These are phyloP conservation scores for Melanostoma scalare DNA, from an alignment of 2,888 invertebrate species.

Conservation along the genomic window DNA sequence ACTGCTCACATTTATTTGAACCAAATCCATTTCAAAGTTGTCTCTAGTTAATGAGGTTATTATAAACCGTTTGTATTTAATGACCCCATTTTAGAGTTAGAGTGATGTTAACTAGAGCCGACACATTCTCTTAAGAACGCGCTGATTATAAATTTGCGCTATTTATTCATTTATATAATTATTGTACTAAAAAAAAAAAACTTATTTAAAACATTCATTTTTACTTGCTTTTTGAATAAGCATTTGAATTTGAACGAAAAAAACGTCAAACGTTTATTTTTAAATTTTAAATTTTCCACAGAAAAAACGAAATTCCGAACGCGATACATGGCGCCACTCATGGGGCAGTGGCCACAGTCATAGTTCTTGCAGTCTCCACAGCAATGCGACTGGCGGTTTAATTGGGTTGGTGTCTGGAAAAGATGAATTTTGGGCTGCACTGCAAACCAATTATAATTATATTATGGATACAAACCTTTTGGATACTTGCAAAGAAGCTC, in stretches of 20 bases:
- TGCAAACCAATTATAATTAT: conserved; percentile 95
- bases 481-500: conserved; percentile 90
- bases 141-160: too few relatives aligned
- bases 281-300: conserved; percentile 52
- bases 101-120: too few relatives aligned
- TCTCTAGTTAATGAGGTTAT: too few relatives aligned
- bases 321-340: conserved; percentile 88
- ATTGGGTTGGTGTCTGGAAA: conserved; percentile 82
- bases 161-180: too few relatives aligned
- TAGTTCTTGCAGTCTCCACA: conserved; percentile 84
- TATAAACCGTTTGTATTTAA: too few relatives aligned
- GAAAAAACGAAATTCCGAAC: conserved; percentile 84
- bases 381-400: conserved; percentile 80
- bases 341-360: conserved; percentile 89
- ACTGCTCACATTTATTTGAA: too few relatives aligned
- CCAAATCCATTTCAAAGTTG: too few relatives aligned
- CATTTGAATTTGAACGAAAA: neutral
- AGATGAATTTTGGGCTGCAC: conserved; percentile 95
- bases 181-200: too few relatives aligned
- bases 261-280: conserved; percentile 7
- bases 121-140: too few relatives aligned
- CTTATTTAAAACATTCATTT: neutral
- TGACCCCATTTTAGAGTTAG: too few relatives aligned
- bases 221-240: neutral
- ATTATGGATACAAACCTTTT: conserved; percentile 97